Evolutionary conservation across 2,797 vertebrate genomes (phyloP).

Genomic region (Phaenicophaeus curvirostris): DNA sequence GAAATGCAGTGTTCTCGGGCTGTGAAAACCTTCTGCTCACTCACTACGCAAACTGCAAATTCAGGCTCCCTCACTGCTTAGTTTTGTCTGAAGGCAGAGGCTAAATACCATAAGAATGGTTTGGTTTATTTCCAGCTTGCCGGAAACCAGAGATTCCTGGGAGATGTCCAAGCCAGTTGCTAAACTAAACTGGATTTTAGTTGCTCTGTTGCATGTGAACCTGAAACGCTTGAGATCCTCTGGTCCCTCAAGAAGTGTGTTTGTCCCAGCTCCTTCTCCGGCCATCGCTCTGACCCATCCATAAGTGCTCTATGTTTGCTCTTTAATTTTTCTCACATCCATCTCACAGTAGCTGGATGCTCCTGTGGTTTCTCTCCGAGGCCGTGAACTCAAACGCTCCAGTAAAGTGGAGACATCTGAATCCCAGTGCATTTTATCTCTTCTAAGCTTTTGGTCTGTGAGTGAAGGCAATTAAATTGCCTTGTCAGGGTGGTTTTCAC

Average conservation of each 20-base stretch:
- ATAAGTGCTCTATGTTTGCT: background rate
- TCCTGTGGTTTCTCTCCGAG: background rate
- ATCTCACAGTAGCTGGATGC: background rate
- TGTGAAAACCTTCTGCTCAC: background rate
- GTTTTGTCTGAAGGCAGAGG: background rate
- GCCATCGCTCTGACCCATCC: background rate
- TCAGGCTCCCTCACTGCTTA: background rate
- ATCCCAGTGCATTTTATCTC: background rate
- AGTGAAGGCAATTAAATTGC: background rate
- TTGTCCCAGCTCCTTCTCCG: background rate
- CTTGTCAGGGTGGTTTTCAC: background rate
- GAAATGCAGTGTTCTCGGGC: background rate
- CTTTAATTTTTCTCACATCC: background rate
- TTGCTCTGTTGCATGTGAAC: background rate
- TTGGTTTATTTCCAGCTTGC: background rate
- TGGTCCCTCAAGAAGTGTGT: background rate
- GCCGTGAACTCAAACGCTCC: background rate
- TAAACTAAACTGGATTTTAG: background rate
- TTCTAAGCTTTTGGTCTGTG: background rate
- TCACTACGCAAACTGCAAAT: background rate
- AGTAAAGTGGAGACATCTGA: background rate
- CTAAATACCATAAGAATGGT: background rate
- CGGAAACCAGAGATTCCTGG: constrained; percentile 40
- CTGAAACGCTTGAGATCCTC: background rate
- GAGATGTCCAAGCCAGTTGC: background rate